Percentiles rank a stretch among this genome's conserved stretches.
phyloP scores from a whole-genome alignment of 2,888 invertebrate genomes.

The Drosophila percnosoma region DNA sequence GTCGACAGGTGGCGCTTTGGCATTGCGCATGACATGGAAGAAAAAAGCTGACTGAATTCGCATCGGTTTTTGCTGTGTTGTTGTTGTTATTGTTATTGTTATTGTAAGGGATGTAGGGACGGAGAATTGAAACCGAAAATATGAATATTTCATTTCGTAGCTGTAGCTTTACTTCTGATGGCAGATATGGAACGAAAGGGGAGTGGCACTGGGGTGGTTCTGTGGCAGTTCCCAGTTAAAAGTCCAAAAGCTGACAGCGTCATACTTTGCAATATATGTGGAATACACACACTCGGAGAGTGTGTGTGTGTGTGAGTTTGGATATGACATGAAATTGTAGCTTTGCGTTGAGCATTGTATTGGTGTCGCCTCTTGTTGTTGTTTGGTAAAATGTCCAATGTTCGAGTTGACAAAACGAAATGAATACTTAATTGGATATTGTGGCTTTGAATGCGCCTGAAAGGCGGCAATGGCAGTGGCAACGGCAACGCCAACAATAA shows the following conservation, averaged over 20 bases:
- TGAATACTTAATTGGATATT: conserved; percentile 76
- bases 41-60: conserved; percentile 7
- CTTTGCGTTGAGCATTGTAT: conserved; percentile 34
- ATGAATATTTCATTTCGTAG: conserved; percentile 68
- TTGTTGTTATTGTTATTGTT: not conserved
- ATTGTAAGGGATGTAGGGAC: not conserved
- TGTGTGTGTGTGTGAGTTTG: conserved; percentile 16
- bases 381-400: conserved; percentile 37
- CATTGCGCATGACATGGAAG: conserved; percentile 18
- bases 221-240: conserved; percentile 47
- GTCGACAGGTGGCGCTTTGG: conserved; percentile 42
- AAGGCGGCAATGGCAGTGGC: conserved; percentile 40
- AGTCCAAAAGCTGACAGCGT: conserved; percentile 45
- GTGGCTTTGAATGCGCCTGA: conserved; percentile 66
- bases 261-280: conserved; percentile 36
- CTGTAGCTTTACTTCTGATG: conserved; percentile 16
- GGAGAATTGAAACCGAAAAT: conserved; percentile 43
- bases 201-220: not conserved
- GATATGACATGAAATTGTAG: conserved; percentile 66
- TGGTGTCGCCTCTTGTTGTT: conserved; percentile 22
- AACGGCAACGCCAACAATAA: conserved; percentile 28
- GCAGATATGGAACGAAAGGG: not conserved
- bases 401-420: conserved; percentile 71
- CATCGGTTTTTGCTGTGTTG: not conserved
- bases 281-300: conserved; percentile 4